Conservation (phyloP, 2,797 vertebrate genomes). For the Heterohyrax brucei region DNA sequence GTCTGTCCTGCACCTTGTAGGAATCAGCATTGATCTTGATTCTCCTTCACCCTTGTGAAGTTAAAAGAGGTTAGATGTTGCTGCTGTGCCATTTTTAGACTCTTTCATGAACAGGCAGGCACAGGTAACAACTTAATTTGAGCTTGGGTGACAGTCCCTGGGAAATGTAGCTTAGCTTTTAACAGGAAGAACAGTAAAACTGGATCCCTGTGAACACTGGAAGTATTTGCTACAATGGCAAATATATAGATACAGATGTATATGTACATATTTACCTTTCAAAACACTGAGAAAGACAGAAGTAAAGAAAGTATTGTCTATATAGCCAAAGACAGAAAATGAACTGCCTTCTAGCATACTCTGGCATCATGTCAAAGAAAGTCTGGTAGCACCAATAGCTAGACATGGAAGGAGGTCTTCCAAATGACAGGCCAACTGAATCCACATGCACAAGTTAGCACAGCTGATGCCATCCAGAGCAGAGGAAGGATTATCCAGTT, state of each 20-base stretch:
- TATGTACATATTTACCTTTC: not conserved
- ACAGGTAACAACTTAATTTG: not conserved
- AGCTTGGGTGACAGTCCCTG: not conserved
- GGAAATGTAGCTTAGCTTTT: not conserved
- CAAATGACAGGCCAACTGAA: not conserved
- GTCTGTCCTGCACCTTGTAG: too few species aligned
- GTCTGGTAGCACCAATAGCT: not conserved
- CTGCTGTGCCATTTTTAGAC: not conserved
- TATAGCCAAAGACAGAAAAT: not conserved
- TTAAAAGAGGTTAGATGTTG: too few species aligned
- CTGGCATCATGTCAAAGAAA: not conserved
- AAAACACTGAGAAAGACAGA: not conserved
- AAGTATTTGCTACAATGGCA: conserved; percentile 20
- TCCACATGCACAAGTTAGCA: conserved; percentile 39
- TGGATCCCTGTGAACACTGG: not conserved
- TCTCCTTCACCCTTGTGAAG: too few species aligned
- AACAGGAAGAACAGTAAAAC: not conserved
- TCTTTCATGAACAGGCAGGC: not conserved
- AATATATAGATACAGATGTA: not conserved
- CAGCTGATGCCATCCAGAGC: not conserved
- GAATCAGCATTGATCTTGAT: too few species aligned
- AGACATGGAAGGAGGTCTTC: not conserved
- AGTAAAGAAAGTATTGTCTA: not conserved
- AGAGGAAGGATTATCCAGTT: not conserved
- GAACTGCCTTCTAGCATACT: not conserved